These are phyloP conservation scores for Lithophane leautieri DNA, from an alignment of 2,888 invertebrate species.

Conservation along the genomic window DNA sequence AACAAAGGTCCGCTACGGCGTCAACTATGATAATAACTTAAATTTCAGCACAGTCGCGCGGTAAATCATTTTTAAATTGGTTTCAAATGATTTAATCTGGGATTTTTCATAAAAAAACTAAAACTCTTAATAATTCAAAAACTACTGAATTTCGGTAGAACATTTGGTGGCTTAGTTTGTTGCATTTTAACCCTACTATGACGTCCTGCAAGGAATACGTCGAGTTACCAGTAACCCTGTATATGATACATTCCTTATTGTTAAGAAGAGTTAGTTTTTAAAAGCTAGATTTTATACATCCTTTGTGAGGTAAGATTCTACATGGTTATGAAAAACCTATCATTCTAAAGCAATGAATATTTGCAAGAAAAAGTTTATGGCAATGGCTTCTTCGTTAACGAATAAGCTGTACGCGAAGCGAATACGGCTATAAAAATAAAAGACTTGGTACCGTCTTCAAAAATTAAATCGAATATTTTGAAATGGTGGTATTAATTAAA, in stretches of 20 bases:
- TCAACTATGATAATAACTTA: no score
- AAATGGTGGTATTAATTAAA: constrained; percentile 6
- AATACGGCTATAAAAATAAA: not conserved
- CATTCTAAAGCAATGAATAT: not conserved
- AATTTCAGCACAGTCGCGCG: no score
- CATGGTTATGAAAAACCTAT: not conserved
- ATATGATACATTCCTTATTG: constrained; percentile 19
- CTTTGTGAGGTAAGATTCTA: constrained; percentile 1
- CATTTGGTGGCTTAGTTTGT: no score
- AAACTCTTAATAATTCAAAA: no score
- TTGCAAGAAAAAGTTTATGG: not conserved
- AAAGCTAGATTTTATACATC: constrained; percentile 28
- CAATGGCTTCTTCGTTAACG: constrained; percentile 28
- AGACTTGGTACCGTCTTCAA: constrained; percentile 15
- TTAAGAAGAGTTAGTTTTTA: constrained; percentile 34
- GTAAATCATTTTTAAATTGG: no score
- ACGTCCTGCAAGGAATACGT: no score
- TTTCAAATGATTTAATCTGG: no score
- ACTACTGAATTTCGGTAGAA: no score
- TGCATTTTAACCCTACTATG: no score
- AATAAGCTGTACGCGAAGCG: constrained; percentile 17
- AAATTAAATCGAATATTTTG: constrained; percentile 2
- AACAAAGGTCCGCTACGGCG: no score
- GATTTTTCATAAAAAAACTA: no score
- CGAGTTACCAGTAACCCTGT: no score